Conservation (phyloP, 2,888 invertebrate genomes). For the Ennomos erosarius region DNA sequence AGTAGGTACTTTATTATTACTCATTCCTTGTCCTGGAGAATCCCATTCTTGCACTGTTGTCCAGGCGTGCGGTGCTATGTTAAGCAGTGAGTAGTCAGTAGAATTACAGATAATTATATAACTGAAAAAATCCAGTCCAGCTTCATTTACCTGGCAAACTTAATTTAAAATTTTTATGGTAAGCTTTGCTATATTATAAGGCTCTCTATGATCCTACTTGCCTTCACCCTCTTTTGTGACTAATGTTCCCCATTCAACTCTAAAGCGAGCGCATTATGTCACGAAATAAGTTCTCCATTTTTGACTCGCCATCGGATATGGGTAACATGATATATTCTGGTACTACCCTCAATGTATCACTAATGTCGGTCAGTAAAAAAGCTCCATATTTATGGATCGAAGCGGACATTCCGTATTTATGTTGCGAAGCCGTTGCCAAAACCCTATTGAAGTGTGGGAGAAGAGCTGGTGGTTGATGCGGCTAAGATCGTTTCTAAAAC, state of each 20-base stretch:
- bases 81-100: too few relatives aligned
- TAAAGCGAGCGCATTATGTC: conserved; percentile 13
- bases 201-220: too few relatives aligned
- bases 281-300: conserved; percentile 21
- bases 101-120: too few relatives aligned
- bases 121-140: too few relatives aligned
- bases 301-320: conserved; percentile 24
- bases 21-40: too few relatives aligned
- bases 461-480: conserved; percentile 4
- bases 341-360: conserved; percentile 21
- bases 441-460: conserved; percentile 22
- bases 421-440: conserved; percentile 35
- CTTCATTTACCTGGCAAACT: too few relatives aligned
- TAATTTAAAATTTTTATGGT: too few relatives aligned
- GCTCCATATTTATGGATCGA: conserved; percentile 29
- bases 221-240: conserved; percentile 4
- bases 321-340: conserved; percentile 15
- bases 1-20: too few relatives aligned
- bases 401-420: conserved; percentile 40
- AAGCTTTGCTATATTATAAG: too few relatives aligned
- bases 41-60: too few relatives aligned
- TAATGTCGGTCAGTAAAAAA: conserved; percentile 30
- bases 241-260: conserved; percentile 19
- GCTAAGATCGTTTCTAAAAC: neutral
- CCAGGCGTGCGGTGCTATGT: too few relatives aligned